phyloP scores from a whole-genome alignment of 2,113 vertebrate species.

The Hydrochoerus hydrochaeris region DNA sequence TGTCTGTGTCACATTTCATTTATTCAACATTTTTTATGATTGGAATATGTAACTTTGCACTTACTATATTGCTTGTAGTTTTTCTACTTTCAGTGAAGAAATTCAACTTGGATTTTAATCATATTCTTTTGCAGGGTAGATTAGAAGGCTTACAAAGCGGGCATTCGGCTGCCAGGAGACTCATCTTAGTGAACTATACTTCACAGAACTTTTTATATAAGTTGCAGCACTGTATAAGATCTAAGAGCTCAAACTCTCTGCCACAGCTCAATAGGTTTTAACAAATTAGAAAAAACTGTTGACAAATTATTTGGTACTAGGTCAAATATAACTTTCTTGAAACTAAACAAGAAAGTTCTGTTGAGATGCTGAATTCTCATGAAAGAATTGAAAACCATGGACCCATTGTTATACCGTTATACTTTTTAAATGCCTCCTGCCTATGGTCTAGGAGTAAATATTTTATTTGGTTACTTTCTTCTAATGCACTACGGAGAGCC shows the following conservation, averaged over 20 bases:
- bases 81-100: not conserved
- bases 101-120: not conserved
- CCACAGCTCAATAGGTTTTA: not conserved
- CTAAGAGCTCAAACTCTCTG: not conserved
- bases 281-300: slow-evolving; percentile 31
- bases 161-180: not conserved
- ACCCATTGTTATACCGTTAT: not conserved
- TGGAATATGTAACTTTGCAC: not conserved
- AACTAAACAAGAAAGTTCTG: not conserved
- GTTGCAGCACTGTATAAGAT: not conserved
- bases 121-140: not conserved
- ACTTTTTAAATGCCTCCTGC: not conserved
- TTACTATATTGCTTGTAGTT: slow-evolving; percentile 19
- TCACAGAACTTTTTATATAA: slow-evolving; percentile 4
- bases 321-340: not conserved
- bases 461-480: not conserved
- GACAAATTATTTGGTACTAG: slow-evolving; percentile 3
- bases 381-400: not conserved
- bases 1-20: not conserved
- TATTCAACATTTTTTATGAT: not conserved
- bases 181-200: not conserved
- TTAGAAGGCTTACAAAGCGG: not conserved
- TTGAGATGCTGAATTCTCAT: not conserved
- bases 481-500: not conserved
- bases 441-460: not conserved